A percentile compares a stretch with the other conserved stretches of the same genome.
phyloP scores from a whole-genome alignment of 2,113 vertebrate genomes.

The Pipra filicauda region DNA sequence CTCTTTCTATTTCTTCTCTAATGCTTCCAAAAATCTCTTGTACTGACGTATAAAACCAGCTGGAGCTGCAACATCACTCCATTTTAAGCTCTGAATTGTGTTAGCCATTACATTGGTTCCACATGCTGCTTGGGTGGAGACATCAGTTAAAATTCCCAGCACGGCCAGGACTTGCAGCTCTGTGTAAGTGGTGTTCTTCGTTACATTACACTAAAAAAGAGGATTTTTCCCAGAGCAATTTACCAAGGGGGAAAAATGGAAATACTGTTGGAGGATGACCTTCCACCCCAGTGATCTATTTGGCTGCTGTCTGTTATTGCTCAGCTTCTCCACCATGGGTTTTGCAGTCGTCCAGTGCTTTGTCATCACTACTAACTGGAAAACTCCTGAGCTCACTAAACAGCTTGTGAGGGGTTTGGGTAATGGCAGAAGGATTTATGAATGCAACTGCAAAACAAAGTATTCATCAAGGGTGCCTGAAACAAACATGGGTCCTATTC shows the following conservation, averaged over 20 bases:
- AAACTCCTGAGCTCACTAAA: constrained; percentile 36
- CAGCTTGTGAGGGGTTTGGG: background rate
- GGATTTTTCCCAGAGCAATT: constrained; percentile 36
- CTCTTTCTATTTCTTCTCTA: constrained; percentile 17
- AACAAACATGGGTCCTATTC: background rate
- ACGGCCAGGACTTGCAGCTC: constrained; percentile 22
- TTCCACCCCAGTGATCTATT: constrained; percentile 31
- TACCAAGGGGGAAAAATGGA: background rate
- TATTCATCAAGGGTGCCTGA: background rate
- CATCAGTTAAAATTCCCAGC: constrained; percentile 39
- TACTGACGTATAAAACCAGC: background rate
- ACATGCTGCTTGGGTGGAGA: constrained; percentile 53
- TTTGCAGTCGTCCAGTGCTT: background rate
- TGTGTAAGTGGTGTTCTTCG: constrained; percentile 28
- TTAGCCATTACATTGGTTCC: constrained; percentile 48
- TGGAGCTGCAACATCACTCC: constrained; percentile 48
- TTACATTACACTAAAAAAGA: constrained; percentile 3
- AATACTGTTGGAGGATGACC: constrained; percentile 32
- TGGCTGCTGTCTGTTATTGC: constrained; percentile 8
- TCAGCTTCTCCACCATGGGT: constrained; percentile 40
- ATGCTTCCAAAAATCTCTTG: background rate
- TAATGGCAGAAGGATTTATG: background rate
- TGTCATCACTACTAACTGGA: constrained; percentile 13
- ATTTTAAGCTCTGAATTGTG: constrained; percentile 54
- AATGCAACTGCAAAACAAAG: background rate